A percentile compares a stretch with the other conserved stretches of the same genome.
These are phyloP conservation scores for Petrolisthes cinctipes DNA, from an alignment of 2,888 invertebrate species.

Conservation along the genomic window DNA sequence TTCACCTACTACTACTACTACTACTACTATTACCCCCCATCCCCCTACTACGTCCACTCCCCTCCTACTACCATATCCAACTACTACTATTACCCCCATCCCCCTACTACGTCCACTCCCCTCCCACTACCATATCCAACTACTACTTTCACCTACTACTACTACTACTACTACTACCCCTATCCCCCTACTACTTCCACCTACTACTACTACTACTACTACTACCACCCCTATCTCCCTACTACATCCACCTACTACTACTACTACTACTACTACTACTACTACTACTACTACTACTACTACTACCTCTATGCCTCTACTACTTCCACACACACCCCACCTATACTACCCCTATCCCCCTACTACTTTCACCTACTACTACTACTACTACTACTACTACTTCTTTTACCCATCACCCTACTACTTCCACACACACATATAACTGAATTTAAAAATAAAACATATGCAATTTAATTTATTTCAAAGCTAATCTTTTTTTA, in stretches of 20 bases:
- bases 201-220: neutral
- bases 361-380: neutral
- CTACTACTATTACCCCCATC: neutral
- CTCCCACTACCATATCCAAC: neutral
- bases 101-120: neutral
- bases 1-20: neutral
- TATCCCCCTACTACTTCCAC: neutral
- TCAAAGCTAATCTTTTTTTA: too few relatives aligned
- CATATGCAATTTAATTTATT: too few relatives aligned
- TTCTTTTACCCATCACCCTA: neutral
- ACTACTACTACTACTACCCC: neutral
- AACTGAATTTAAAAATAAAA: too few relatives aligned
- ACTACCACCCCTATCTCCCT: neutral
- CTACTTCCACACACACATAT: neutral
- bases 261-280: neutral
- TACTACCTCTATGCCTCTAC: neutral
- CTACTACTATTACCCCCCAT: neutral
- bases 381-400: neutral
- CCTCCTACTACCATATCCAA: neutral
- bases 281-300: conserved; percentile 1
- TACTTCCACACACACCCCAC: neutral
- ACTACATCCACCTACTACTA: neutral
- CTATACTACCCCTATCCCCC: neutral
- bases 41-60: neutral
- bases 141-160: neutral